phyloP scores from a whole-genome alignment of 2,113 vertebrate genomes.

The Otocyon megalotis region DNA sequence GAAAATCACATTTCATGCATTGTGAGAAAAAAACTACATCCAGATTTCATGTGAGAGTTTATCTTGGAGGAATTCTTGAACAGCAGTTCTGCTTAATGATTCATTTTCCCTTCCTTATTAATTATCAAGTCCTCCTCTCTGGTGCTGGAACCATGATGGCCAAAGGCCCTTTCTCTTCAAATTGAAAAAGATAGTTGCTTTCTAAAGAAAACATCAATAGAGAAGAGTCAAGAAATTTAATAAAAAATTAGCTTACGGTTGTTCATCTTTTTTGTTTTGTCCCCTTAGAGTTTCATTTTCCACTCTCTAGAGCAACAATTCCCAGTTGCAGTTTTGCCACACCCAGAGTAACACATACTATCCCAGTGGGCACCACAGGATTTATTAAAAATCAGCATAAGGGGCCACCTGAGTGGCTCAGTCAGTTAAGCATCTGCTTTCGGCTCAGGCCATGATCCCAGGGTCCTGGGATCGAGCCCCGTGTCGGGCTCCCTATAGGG shows the following conservation, averaged over 20 bases:
- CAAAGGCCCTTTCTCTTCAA: background rate
- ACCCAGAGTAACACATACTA: background rate
- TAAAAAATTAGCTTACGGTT: background rate
- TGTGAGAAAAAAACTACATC: conserved; percentile 20
- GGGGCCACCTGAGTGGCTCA: background rate
- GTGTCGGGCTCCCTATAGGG: fast-evolving
- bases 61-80: conserved; percentile 59
- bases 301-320: background rate
- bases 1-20: conserved; percentile 60
- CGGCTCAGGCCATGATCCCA: background rate
- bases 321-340: background rate
- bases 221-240: background rate
- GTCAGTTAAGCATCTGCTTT: background rate
- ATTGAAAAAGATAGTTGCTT: conserved; percentile 49
- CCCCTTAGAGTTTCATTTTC: background rate
- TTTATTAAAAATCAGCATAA: background rate
- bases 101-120: conserved; percentile 45
- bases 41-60: conserved; percentile 53
- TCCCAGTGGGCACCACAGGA: background rate
- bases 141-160: background rate
- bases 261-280: background rate
- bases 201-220: conserved; percentile 58
- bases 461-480: background rate
- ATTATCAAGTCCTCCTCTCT: background rate
- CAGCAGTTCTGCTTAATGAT: conserved; percentile 29